Percentiles rank a stretch among this genome's conserved stretches.
Conservation (phyloP, 2,888 invertebrate species). For the Aleiodes leptofemur region DNA sequence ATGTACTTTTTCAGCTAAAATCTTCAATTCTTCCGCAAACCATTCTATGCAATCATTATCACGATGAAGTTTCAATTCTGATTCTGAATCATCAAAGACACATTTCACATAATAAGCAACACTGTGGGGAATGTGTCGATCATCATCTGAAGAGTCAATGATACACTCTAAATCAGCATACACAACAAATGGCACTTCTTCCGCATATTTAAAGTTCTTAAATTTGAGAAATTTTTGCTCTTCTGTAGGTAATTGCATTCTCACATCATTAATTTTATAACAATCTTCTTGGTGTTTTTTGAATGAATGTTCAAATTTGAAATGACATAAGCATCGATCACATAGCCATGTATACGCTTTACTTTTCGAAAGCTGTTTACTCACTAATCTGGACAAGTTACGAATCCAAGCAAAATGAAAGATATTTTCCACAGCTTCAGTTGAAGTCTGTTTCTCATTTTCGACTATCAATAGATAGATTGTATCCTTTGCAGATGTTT, state of each 20-base stretch:
- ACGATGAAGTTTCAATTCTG: slow-evolving; percentile 9
- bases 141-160: neutral
- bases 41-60: slow-evolving; percentile 15
- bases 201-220: neutral
- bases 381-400: too few species aligned
- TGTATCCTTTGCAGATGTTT: neutral
- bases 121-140: slow-evolving; percentile 11
- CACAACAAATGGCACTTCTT: neutral
- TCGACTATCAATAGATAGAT: neutral
- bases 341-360: too few species aligned
- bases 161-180: slow-evolving; percentile 12
- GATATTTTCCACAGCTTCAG: too few species aligned
- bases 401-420: too few species aligned
- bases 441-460: too few species aligned
- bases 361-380: too few species aligned
- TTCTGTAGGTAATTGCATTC: neutral
- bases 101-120: slow-evolving; percentile 16
- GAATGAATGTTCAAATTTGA: neutral
- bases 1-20: slow-evolving; percentile 32
- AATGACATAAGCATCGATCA: too few species aligned
- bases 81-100: slow-evolving; percentile 10
- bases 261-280: neutral
- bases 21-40: slow-evolving; percentile 39
- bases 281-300: neutral
- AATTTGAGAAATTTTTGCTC: neutral